These are phyloP conservation scores for Phoxinus dragarum DNA, from an alignment of 2,797 vertebrate genomes.

Conservation along the genomic window DNA sequence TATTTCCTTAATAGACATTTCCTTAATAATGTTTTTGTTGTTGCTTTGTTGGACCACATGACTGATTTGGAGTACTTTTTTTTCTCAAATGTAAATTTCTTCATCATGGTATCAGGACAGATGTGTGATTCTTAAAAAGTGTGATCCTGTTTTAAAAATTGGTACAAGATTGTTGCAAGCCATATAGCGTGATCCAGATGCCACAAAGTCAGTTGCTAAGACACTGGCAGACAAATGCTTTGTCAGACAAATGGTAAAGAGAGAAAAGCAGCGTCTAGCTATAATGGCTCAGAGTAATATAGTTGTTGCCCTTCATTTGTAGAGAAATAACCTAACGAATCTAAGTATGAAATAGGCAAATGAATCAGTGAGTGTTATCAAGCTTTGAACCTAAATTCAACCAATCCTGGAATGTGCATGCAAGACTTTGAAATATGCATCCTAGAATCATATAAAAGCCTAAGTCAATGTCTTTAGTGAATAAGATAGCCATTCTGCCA, in stretches of 20 bases:
- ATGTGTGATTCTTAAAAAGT: background rate
- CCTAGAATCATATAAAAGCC: constrained; percentile 24
- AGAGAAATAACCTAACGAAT: background rate
- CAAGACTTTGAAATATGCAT: constrained; percentile 24
- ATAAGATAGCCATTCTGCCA: constrained; percentile 78
- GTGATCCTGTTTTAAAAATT: background rate
- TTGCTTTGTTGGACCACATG: background rate
- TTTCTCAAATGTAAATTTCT: background rate
- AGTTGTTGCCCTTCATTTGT: background rate
- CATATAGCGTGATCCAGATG: constrained; percentile 74
- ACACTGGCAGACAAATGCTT: constrained; percentile 68
- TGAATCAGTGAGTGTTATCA: background rate
- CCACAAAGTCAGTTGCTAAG: constrained; percentile 76
- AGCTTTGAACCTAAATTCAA: background rate
- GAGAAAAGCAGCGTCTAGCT: constrained; percentile 37
- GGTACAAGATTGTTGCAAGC: constrained; percentile 60
- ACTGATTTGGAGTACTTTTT: background rate
- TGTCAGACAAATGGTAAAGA: constrained; percentile 50
- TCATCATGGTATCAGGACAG: background rate
- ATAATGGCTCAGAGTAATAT: constrained; percentile 40
- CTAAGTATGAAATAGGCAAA: background rate
- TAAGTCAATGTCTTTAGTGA: constrained; percentile 58
- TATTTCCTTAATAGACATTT: background rate
- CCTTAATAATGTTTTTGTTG: background rate
- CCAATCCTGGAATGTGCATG: background rate